Evolutionary conservation across 2,888 invertebrate species (phyloP), one percentile per base, ranked within the genome.

Genomic region (Glaucopsyche alexis): DNA sequence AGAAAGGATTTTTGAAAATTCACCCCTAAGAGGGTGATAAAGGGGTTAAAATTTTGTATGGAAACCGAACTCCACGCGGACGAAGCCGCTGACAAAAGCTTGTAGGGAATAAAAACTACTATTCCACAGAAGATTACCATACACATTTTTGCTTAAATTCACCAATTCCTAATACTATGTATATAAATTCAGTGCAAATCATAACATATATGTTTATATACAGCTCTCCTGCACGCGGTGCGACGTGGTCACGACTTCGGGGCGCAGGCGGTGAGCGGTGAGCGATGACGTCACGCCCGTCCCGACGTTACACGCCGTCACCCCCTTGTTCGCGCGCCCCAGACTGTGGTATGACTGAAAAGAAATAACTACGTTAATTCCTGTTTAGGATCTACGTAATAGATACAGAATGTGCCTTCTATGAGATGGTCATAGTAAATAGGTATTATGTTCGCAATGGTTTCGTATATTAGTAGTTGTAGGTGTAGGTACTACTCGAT

Each of bases 171-270:
- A 29, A 29, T 29, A 29, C 4, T 29, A 2, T 29, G 29, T 29
- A 29, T 70, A 71, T 71, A 75, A 72, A 52, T 38, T 66, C 76
- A 72, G 67, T 73, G 73, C 72, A 75, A 78, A 8, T 42, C 42
- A 42, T 8, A 8, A 1, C 42, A 7, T 7, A 3, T 42, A 7
- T 7, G 7, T 88, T 95, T 96, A 97, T 96, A 97, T 97, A 96
- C 97, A 97, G 94, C 97, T 97, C 93, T 97, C 97, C 90, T 97
- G 97, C 91, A 97, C 97, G 84, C 96, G 95, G 93, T 97, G 97
- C 78, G 97, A 97, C 77, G 97, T 96, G 80, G 97, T 97, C 78
- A 97, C 96, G 80, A 97, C 96, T 89, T 97, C 97, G 77, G 97
- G 97, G 81, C 96, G 95, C 82, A 96, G 94, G 79, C 96, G 94